Evolutionary conservation across 2,797 vertebrate genomes (phyloP).

Genomic region (Paratrypauchen microcephalus): DNA sequence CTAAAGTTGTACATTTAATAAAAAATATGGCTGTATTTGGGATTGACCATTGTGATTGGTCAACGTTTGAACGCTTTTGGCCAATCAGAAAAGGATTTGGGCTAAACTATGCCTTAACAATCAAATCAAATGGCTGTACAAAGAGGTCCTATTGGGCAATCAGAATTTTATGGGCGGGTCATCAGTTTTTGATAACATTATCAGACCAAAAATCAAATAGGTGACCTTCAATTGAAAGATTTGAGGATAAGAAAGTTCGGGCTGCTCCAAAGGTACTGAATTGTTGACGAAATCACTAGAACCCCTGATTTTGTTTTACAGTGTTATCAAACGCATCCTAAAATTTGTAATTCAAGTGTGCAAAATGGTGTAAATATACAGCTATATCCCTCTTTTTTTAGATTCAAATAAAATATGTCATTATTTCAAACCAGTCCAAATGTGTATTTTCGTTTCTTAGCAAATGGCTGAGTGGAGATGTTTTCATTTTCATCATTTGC

Average conservation of each 20-base stretch:
- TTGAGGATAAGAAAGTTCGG: constrained; percentile 13
- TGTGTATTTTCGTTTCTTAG: constrained; percentile 22
- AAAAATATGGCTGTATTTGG: not conserved
- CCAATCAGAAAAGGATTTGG: not conserved
- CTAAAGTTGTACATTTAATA: not conserved
- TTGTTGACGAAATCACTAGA: constrained; percentile 34
- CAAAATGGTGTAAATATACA: constrained; percentile 75
- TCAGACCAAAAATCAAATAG: not conserved
- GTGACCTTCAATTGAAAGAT: constrained; percentile 2
- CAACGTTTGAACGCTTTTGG: not conserved
- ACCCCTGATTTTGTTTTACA: constrained; percentile 57
- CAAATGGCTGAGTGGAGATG: not conserved
- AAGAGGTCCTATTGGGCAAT: not conserved
- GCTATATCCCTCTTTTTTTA: constrained; percentile 48
- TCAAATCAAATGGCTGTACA: not conserved
- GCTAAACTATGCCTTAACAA: not conserved
- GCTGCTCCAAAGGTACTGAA: constrained; percentile 35
- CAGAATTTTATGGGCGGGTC: not conserved
- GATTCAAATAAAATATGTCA: constrained; percentile 72
- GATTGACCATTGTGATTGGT: not conserved
- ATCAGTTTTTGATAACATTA: not conserved
- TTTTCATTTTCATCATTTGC: not conserved
- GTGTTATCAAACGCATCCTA: constrained; percentile 61
- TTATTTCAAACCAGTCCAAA: constrained; percentile 59
- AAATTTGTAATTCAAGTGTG: constrained; percentile 64